Evolutionary conservation across 2,797 vertebrate genomes (phyloP).

Genomic region (Epinephelus malabaricus): DNA sequence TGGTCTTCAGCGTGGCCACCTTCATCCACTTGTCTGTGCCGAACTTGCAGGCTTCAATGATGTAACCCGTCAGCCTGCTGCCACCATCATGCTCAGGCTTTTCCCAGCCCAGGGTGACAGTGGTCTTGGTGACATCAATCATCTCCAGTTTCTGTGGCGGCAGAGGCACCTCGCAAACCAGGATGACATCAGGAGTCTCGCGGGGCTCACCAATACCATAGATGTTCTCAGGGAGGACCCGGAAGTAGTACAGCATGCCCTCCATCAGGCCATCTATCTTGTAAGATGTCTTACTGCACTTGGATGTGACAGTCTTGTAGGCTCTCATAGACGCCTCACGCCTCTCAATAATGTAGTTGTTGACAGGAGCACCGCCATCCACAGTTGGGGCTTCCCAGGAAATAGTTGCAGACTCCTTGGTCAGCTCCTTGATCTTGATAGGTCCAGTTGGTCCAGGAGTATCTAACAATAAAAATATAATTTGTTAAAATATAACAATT

Average conservation of each 20-base stretch:
- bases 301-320: constrained; percentile 97
- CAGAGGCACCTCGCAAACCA: constrained; percentile 96
- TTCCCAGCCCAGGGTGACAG: constrained; percentile 94
- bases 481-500: constrained; percentile 16
- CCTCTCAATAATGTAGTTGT: constrained; percentile 97
- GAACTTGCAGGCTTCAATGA: constrained; percentile 96
- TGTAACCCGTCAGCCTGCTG: constrained; percentile 93
- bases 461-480: constrained; percentile 84
- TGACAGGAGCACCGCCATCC: constrained; percentile 97
- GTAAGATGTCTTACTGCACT: constrained; percentile 96
- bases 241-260: constrained; percentile 97
- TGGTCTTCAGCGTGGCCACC: constrained; percentile 93
- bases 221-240: constrained; percentile 97
- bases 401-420: constrained; percentile 93
- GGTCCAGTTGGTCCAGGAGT: constrained; percentile 95
- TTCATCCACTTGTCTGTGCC: constrained; percentile 99
- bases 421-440: constrained; percentile 95
- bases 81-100: constrained; percentile 98
- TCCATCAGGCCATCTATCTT: constrained; percentile 93
- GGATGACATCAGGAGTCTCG: constrained; percentile 92
- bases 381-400: constrained; percentile 95
- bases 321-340: constrained; percentile 99
- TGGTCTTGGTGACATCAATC: constrained; percentile 94
- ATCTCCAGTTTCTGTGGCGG: constrained; percentile 94
- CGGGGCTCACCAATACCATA: constrained; percentile 96